These are phyloP conservation scores for Malurus splendens DNA, from an alignment of 2,797 vertebrate species.

Conservation along the genomic window DNA sequence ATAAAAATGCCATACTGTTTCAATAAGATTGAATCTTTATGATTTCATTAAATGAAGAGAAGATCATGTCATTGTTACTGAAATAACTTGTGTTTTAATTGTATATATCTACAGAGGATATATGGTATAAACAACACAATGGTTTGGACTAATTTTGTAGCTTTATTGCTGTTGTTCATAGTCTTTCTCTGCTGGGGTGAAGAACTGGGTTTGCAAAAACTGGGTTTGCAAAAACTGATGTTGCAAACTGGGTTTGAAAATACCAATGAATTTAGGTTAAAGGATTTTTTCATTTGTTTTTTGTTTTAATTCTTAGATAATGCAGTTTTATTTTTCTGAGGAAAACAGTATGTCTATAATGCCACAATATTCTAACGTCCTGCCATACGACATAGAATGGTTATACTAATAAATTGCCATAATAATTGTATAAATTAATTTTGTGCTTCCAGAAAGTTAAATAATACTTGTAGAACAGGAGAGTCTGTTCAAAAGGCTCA, in stretches of 20 bases:
- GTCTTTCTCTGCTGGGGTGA: background rate
- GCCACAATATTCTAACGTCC: background rate
- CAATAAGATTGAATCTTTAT: background rate
- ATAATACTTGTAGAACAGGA: background rate
- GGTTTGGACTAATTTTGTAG: background rate
- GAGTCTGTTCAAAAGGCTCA: background rate
- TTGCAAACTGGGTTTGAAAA: background rate
- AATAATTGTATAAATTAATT: background rate
- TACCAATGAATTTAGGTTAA: background rate
- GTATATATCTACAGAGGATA: background rate
- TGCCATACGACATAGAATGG: background rate
- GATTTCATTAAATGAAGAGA: background rate
- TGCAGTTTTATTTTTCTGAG: background rate
- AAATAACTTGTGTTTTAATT: background rate
- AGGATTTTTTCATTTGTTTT: fast-evolving
- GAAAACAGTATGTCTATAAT: background rate
- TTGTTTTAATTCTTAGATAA: background rate
- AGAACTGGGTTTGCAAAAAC: background rate
- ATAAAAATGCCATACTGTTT: background rate
- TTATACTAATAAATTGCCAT: slow-evolving; percentile 3
- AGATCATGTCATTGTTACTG: background rate
- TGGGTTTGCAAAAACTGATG: background rate
- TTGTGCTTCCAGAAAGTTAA: background rate
- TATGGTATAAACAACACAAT: fast-evolving
- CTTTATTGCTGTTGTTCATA: background rate